These are phyloP conservation scores for Natrix natrix DNA, from an alignment of 2,797 vertebrate genomes.

Conservation along the genomic window DNA sequence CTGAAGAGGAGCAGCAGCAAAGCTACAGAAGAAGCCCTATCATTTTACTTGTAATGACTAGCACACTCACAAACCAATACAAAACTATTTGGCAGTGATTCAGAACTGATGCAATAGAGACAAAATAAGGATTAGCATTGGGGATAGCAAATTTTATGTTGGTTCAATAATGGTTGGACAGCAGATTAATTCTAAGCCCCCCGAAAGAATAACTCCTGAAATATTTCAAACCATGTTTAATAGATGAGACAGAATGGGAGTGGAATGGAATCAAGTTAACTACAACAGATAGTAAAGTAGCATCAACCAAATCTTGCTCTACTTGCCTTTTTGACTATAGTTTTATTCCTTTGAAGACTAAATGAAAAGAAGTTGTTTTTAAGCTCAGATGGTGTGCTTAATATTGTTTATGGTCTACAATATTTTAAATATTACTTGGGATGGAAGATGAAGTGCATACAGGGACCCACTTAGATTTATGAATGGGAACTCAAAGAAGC, in stretches of 20 bases:
- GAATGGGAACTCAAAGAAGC: neutral
- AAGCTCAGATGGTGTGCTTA: neutral
- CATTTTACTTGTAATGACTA: neutral
- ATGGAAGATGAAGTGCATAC: neutral
- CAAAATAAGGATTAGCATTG: neutral
- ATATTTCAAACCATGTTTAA: neutral
- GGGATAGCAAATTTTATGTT: neutral
- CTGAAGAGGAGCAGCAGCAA: neutral
- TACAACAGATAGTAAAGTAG: neutral
- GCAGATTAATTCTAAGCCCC: neutral
- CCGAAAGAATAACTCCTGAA: neutral
- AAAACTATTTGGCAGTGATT: neutral
- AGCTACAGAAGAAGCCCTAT: neutral
- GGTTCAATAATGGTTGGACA: neutral
- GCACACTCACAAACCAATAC: neutral
- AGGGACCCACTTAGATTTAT: neutral
- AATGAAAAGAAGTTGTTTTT: neutral
- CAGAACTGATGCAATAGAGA: neutral
- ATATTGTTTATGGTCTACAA: neutral
- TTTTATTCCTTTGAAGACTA: neutral
- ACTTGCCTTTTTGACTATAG: neutral
- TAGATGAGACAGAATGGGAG: neutral
- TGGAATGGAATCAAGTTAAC: neutral
- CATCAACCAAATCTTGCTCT: neutral
- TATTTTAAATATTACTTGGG: neutral